Percentiles rank a stretch among this genome's conserved stretches.
phyloP scores from a whole-genome alignment of 2,888 invertebrate genomes.

The Odontocolon sp. region DNA sequence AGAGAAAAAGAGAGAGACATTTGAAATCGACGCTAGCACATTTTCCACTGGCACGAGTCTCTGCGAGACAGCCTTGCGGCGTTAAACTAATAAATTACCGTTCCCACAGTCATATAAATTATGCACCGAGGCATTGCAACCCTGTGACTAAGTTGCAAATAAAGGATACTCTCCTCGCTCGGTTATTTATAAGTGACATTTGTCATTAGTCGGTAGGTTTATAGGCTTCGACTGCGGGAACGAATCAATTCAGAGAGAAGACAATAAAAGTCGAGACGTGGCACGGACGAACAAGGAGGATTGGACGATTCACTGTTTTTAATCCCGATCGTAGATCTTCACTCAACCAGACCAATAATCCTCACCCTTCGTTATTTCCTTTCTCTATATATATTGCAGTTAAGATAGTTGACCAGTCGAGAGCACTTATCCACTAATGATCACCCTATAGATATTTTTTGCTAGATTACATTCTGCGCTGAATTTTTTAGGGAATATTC shows the following conservation, averaged over 20 bases:
- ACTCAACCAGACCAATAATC: slow-evolving; percentile 38
- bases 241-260: slow-evolving; percentile 54
- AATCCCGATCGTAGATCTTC: slow-evolving; percentile 39
- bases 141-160: slow-evolving; percentile 58
- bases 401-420: too few species aligned
- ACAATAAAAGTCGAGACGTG: slow-evolving; percentile 38
- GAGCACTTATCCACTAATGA: too few species aligned
- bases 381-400: too few species aligned
- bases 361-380: slow-evolving; percentile 9
- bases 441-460: too few species aligned
- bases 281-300: slow-evolving; percentile 35
- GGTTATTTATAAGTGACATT: slow-evolving; percentile 59
- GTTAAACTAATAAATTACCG: slow-evolving; percentile 58
- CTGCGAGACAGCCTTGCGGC: slow-evolving; percentile 50
- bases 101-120: slow-evolving; percentile 57
- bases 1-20: slow-evolving; percentile 4
- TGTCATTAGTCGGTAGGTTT: slow-evolving; percentile 54
- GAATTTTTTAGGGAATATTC: too few species aligned
- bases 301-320: slow-evolving; percentile 38
- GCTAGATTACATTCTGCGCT: too few species aligned
- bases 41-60: slow-evolving; percentile 55
- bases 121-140: slow-evolving; percentile 53
- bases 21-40: slow-evolving; percentile 52
- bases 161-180: slow-evolving; percentile 54
- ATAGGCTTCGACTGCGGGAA: slow-evolving; percentile 57